Conservation (phyloP, 2,797 vertebrate species). For the Dendrocincla fuliginosa region DNA sequence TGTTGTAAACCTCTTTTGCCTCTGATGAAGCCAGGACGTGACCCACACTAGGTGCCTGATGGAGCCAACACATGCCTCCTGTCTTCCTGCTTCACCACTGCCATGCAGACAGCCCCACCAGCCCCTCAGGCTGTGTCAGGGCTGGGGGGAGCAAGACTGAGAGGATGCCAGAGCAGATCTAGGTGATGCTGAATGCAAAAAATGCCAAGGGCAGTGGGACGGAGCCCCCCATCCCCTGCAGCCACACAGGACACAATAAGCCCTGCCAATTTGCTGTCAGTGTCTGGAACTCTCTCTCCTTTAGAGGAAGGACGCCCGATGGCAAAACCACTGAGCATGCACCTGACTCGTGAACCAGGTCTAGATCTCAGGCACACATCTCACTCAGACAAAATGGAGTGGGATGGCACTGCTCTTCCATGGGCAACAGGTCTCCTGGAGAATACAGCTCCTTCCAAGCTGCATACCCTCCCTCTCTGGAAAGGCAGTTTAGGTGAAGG, state of each 20-base stretch:
- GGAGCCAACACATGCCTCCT: background rate
- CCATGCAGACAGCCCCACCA: background rate
- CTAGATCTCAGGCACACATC: background rate
- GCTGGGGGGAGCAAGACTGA: background rate
- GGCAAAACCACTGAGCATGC: background rate
- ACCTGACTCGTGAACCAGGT: background rate
- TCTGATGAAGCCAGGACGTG: background rate
- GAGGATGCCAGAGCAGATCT: background rate
- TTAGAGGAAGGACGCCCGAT: background rate
- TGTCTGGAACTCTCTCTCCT: background rate
- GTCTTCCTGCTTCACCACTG: background rate
- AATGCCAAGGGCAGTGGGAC: background rate
- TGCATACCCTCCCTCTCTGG: background rate
- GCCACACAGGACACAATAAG: background rate
- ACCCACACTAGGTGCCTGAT: background rate
- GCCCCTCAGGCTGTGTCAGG: background rate
- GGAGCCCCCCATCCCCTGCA: fast-evolving
- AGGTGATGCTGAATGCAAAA: background rate
- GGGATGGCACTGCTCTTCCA: background rate
- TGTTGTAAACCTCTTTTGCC: background rate
- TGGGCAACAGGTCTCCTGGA: background rate
- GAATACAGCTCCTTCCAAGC: background rate
- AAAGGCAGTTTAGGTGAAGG: background rate
- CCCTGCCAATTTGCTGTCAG: background rate
- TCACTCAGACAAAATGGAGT: background rate